These are phyloP conservation scores for Melanotaenia maccullochi DNA, from an alignment of 2,797 vertebrate genomes.

Conservation along the genomic window DNA sequence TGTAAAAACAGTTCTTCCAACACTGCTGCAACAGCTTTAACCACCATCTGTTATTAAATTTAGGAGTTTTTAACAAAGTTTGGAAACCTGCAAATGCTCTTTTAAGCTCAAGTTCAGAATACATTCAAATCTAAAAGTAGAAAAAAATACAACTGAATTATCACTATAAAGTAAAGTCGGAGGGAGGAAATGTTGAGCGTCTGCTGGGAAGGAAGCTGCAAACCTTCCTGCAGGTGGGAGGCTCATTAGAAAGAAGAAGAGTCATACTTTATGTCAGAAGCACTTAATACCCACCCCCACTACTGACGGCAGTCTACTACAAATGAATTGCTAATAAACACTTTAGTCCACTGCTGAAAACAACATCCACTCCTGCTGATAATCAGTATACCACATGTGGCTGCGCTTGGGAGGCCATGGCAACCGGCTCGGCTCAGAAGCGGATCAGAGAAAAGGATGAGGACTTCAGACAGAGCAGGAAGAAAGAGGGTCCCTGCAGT, in stretches of 20 bases:
- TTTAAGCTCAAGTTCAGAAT: neutral
- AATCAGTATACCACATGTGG: constrained; percentile 38
- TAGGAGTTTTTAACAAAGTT: neutral
- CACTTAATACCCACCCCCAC: constrained; percentile 55
- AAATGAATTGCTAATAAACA: constrained; percentile 63
- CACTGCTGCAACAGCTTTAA: neutral
- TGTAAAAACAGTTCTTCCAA: neutral
- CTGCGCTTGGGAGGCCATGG: constrained; percentile 47
- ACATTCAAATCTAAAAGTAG: neutral
- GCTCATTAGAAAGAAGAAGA: constrained; percentile 30
- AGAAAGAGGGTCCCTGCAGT: neutral
- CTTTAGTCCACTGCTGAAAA: constrained; percentile 48
- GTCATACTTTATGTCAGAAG: constrained; percentile 46
- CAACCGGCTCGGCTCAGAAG: constrained; percentile 34
- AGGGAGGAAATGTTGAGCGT: neutral
- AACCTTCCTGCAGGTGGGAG: constrained; percentile 38
- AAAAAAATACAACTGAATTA: neutral
- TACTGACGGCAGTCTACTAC: constrained; percentile 51
- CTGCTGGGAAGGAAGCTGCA: constrained; percentile 11
- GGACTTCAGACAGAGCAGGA: constrained; percentile 1
- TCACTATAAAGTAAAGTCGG: too few species aligned
- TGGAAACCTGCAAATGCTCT: neutral
- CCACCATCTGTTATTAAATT: neutral
- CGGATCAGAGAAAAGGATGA: constrained; percentile 18
- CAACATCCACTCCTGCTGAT: constrained; percentile 51